Evolutionary conservation across 2,113 vertebrate species (phyloP).

Genomic region (Todiramphus saurophagus): DNA sequence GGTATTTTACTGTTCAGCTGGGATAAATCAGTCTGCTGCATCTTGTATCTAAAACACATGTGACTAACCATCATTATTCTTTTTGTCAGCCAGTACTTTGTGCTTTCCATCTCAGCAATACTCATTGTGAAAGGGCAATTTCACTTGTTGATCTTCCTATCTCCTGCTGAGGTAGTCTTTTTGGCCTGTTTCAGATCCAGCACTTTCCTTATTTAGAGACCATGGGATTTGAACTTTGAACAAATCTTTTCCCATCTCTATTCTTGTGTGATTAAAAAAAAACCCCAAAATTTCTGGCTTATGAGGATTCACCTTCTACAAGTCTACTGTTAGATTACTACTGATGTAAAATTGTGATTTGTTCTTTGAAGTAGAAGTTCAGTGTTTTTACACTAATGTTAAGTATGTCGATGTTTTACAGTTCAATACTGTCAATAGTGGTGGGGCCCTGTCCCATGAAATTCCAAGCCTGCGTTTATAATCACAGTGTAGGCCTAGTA

Average conservation of each 20-base stretch:
- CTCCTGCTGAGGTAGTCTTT: constrained; percentile 26
- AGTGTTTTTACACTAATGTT: background rate
- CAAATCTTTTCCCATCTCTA: background rate
- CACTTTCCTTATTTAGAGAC: background rate
- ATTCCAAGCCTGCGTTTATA: background rate
- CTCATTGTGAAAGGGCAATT: constrained; percentile 15
- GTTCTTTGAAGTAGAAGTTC: background rate
- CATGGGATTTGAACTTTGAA: background rate
- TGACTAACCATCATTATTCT: constrained; percentile 7
- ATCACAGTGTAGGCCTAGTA: background rate
- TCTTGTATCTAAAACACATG: constrained; percentile 16
- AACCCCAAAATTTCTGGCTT: accelerated
- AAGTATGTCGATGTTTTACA: background rate
- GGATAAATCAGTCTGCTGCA: background rate
- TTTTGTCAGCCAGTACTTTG: constrained; percentile 34
- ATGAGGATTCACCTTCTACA: background rate
- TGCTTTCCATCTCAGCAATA: constrained; percentile 20
- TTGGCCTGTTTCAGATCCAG: constrained; percentile 3
- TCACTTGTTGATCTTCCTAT: background rate
- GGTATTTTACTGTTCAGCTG: background rate
- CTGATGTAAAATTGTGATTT: background rate
- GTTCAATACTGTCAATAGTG: background rate
- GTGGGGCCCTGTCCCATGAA: background rate
- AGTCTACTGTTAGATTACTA: background rate
- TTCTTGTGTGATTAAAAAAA: background rate